Evolutionary conservation across 2,797 vertebrate species (phyloP).

Genomic region (Squalus acanthias): DNA sequence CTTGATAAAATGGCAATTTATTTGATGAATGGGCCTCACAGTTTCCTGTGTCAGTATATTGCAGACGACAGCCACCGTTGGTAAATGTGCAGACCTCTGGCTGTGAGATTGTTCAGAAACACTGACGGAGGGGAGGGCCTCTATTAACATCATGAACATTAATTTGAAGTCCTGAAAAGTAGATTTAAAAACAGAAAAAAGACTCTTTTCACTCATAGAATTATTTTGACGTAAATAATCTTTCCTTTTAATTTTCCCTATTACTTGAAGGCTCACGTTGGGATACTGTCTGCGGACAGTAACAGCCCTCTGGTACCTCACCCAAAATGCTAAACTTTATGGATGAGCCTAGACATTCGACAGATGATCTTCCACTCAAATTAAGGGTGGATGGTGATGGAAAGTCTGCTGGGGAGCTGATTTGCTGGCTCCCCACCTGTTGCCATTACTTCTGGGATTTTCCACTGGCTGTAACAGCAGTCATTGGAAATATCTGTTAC

Average conservation of each 20-base stretch:
- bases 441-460: background rate
- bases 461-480: background rate
- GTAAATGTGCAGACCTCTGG: background rate
- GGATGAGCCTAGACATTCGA: background rate
- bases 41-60: constrained; percentile 28
- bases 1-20: constrained; percentile 33
- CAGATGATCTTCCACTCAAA: background rate
- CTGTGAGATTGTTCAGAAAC: constrained; percentile 25
- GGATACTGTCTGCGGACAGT: background rate
- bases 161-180: background rate
- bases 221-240: background rate
- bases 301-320: background rate
- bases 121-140: background rate
- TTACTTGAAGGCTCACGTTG: background rate
- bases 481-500: background rate
- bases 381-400: background rate
- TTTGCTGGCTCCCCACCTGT: background rate
- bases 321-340: background rate
- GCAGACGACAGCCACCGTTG: background rate
- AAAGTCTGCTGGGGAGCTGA: background rate
- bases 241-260: background rate
- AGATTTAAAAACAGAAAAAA: background rate
- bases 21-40: constrained; percentile 27
- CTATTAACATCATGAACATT: constrained; percentile 20
- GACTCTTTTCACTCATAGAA: background rate